phyloP scores from a whole-genome alignment of 2,797 vertebrate genomes.

The Poecilia gillii region DNA sequence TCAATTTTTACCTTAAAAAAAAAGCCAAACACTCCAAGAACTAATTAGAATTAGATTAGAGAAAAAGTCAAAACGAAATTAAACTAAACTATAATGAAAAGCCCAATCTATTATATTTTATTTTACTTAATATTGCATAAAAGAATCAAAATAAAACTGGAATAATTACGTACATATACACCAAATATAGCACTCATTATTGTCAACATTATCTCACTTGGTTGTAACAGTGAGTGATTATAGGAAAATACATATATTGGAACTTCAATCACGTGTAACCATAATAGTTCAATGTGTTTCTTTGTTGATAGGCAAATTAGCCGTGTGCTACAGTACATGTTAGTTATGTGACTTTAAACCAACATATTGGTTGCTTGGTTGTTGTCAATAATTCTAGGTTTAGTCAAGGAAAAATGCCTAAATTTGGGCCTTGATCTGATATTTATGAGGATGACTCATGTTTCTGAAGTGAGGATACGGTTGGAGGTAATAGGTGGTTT shows the following conservation, averaged over 20 bases:
- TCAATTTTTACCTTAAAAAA: background rate
- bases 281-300: background rate
- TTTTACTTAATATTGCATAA: background rate
- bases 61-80: no score
- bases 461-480: background rate
- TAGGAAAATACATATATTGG: background rate
- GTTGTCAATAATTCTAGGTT: background rate
- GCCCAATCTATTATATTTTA: no score
- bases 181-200: background rate
- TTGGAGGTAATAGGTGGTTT: background rate
- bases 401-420: background rate
- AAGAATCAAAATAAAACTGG: background rate
- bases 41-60: no score
- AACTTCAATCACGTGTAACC: background rate
- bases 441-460: background rate
- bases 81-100: no score
- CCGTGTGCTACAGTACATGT: background rate
- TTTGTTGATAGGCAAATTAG: background rate
- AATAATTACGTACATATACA: background rate
- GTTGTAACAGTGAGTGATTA: background rate
- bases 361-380: background rate
- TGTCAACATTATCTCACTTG: background rate
- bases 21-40: background rate
- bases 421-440: background rate
- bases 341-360: background rate